Percentiles rank a stretch among this genome's conserved stretches.
These are phyloP conservation scores for Cantharis flavilabris DNA, from an alignment of 2,888 invertebrate species.

Conservation along the genomic window DNA sequence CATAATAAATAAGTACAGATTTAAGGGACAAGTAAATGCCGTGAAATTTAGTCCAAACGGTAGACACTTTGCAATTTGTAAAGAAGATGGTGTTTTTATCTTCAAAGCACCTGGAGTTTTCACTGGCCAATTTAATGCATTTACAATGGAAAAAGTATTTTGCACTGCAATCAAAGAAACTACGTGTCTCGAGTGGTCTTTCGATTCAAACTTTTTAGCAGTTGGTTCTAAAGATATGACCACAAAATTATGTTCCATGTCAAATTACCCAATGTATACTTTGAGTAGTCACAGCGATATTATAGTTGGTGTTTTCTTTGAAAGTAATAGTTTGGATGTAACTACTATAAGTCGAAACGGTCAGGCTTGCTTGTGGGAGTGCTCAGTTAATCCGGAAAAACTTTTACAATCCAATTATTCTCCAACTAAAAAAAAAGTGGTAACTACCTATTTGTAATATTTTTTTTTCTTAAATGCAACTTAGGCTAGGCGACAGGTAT, in stretches of 20 bases:
- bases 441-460: not conserved
- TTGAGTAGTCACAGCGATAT: slow-evolving; percentile 85
- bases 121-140: slow-evolving; percentile 85
- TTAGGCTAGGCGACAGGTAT: too few relatives aligned
- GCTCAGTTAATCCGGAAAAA: slow-evolving; percentile 73
- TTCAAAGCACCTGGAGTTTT: slow-evolving; percentile 84
- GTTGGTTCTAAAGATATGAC: slow-evolving; percentile 89
- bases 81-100: slow-evolving; percentile 82
- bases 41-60: slow-evolving; percentile 94
- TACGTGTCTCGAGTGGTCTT: slow-evolving; percentile 89
- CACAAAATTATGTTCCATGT: slow-evolving; percentile 79
- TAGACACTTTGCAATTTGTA: slow-evolving; percentile 88
- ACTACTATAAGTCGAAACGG: slow-evolving; percentile 85
- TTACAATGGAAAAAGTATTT: slow-evolving; percentile 82
- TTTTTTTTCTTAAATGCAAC: too few relatives aligned
- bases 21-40: slow-evolving; percentile 74
- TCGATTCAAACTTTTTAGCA: slow-evolving; percentile 87
- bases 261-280: slow-evolving; percentile 77
- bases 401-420: slow-evolving; percentile 59
- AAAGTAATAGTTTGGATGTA: slow-evolving; percentile 81
- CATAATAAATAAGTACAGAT: slow-evolving; percentile 82
- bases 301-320: slow-evolving; percentile 87
- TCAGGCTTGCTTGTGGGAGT: slow-evolving; percentile 84
- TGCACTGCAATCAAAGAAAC: slow-evolving; percentile 83
- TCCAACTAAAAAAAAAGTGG: slow-evolving; percentile 54